These are phyloP conservation scores for Tachyglossus aculeatus DNA, from an alignment of 2,797 vertebrate genomes.

Conservation along the genomic window DNA sequence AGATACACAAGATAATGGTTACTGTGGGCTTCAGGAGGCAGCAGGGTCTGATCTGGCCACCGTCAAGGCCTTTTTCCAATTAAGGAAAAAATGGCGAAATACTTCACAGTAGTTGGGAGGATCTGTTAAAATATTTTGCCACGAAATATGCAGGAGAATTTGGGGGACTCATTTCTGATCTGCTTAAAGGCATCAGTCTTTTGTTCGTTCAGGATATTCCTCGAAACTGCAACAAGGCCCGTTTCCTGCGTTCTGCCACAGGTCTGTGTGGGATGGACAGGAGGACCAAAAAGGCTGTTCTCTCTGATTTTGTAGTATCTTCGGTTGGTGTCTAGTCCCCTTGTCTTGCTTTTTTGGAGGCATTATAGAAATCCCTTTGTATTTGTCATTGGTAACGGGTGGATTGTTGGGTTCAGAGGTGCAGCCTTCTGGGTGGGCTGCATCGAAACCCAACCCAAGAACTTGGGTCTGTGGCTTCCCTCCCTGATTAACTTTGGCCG, in stretches of 20 bases:
- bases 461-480: too few species aligned
- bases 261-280: background rate
- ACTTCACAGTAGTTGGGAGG: conserved; percentile 9
- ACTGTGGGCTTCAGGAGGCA: conserved; percentile 12
- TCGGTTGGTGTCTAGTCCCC: too few species aligned
- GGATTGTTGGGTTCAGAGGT: too few species aligned
- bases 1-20: background rate
- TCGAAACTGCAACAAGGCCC: background rate
- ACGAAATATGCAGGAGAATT: too few species aligned
- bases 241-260: conserved; percentile 11
- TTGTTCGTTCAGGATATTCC: background rate
- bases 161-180: conserved; percentile 15
- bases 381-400: too few species aligned
- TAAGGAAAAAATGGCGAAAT: too few species aligned
- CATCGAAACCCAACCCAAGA: too few species aligned
- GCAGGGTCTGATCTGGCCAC: background rate
- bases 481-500: background rate
- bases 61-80: background rate
- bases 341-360: too few species aligned
- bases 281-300: too few species aligned
- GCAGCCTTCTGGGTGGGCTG: too few species aligned
- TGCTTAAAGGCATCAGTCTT: conserved; percentile 14
- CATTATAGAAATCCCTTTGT: too few species aligned
- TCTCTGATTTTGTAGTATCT: too few species aligned
- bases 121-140: background rate